Base-by-base conservation (phyloP, 2,113 vertebrate species). In the Ia io region DNA sequence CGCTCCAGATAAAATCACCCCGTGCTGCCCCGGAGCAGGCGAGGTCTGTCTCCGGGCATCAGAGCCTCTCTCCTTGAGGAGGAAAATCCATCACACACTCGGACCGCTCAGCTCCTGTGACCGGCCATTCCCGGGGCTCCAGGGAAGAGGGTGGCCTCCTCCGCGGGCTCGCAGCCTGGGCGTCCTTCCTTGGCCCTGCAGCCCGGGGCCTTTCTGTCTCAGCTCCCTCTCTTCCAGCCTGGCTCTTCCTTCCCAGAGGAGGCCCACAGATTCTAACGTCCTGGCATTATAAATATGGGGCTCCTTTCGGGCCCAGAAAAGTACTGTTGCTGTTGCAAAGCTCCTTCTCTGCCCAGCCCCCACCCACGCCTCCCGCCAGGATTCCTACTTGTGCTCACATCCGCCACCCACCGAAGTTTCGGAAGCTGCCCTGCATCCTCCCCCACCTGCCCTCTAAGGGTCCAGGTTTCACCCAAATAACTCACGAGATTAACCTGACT, bases 1-100 rank as follows among this genome's bases (percentile, higher is more conserved):
- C 93, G 95, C 94, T 96, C 35, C n/a, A 92, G 96, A 90, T 90
- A 97, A 97, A 97, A 98, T 97, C 97, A 97, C 95, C 94, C 90
- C 97, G 96, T 84, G 44, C 93, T 61, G 65, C 97, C 79, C 77
- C 42, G 93, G 88, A 98, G 71, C 70, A 97, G 84, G 90, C 53
- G 9, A 79, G 47, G 44, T 96, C 67, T 84, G 91, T 93, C 91
- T 94, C 86, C 40, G 97, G 96, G 94, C 96, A 97, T 96, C 44
- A 96, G 97, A 71, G 63, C 51, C 70, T 97, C 96, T 91, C 95
- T 94, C 85, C 88, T 47, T 70, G 82, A 51, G 77, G 74, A 71
- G 90, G 86, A 92, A 95, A 94, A 96, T 83, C 59, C 80, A 42
- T 93, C 69, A 85, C 82, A 74, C 1, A 10, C 51, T 80, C 71